Percentiles rank a stretch among this genome's conserved stretches.
Conservation (phyloP, 2,113 vertebrate species). For the Deroptyus accipitrinus region DNA sequence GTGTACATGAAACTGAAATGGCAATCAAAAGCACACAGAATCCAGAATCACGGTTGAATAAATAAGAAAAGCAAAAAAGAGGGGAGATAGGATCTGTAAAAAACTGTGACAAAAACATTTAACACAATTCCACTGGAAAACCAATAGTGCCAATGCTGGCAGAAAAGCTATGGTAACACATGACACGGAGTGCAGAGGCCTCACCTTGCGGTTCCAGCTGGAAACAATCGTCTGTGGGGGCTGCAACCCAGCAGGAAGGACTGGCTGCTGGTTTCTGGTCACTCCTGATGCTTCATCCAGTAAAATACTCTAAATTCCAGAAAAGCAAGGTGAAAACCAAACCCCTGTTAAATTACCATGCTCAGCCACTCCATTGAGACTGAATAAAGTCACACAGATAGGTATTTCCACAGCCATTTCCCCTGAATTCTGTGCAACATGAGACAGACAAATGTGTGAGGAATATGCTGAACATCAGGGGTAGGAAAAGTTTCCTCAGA, state of each 20-base stretch:
- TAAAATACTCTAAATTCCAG: conserved; percentile 84
- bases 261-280: conserved; percentile 87
- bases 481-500: neutral
- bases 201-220: conserved; percentile 98
- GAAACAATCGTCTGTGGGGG: conserved; percentile 90
- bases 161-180: neutral
- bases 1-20: neutral
- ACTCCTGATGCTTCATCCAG: conserved; percentile 93
- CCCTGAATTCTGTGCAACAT: neutral
- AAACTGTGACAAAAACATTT: neutral
- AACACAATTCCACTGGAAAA: neutral
- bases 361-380: neutral
- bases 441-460: neutral
- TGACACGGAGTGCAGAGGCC: neutral
- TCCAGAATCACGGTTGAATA: neutral
- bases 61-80: neutral
- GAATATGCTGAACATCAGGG: neutral
- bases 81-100: neutral
- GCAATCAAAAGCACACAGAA: neutral
- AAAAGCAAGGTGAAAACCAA: neutral
- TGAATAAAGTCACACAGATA: neutral
- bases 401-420: neutral
- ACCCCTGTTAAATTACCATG: neutral
- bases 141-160: neutral
- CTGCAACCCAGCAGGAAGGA: conserved; percentile 90